Evolutionary conservation across 2,113 vertebrate species (phyloP), one percentile per base, ranked within the genome.

Genomic region (Perccottus glenii): DNA sequence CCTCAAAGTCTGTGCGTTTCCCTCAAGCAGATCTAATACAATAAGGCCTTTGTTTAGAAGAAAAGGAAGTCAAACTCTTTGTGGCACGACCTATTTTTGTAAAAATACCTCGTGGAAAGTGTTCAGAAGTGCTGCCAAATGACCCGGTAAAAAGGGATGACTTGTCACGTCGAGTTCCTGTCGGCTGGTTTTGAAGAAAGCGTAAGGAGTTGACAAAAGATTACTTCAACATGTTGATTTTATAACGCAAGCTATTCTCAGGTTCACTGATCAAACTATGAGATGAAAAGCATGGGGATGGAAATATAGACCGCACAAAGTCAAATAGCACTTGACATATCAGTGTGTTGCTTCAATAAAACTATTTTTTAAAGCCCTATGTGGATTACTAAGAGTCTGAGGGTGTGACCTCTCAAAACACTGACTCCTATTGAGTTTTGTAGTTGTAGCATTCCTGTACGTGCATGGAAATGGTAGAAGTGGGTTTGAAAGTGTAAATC

Each of bases 21-120:
- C 63, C 49, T 27, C 2, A 32, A 75, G 80, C 35, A 1, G 60
- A 60, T 65, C 63, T 47, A 69, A 77, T 70, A 27, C 52, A 48
- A 68, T 68, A 36, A 51, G 47, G 52, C 12, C 42, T 73, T 73
- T 61, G 46, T 73, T 72, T 55, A 27, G 56, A 80, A 74, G 62
- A 68, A 57, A 67, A 14, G 45, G 43, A 64, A 59, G 40, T 46
- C 16, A 67, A 77, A 36, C 49, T 43, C 11, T 56, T 33, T 15
- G 50, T 61, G 62, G 43, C 36, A 40, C 19, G 19, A 55, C 19
- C 15, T 44, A 10, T 65, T 64, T 73, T 16, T 16, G 47, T 19
- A 33, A 49, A 70, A 42, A 40, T 16, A 35, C 35, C 33, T 67
- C 19, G 55, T 14, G 35, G 15, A 40, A 15, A 50, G 14, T 65